phyloP scores from a whole-genome alignment of 2,797 vertebrate genomes.

The Lateolabrax maculatus region DNA sequence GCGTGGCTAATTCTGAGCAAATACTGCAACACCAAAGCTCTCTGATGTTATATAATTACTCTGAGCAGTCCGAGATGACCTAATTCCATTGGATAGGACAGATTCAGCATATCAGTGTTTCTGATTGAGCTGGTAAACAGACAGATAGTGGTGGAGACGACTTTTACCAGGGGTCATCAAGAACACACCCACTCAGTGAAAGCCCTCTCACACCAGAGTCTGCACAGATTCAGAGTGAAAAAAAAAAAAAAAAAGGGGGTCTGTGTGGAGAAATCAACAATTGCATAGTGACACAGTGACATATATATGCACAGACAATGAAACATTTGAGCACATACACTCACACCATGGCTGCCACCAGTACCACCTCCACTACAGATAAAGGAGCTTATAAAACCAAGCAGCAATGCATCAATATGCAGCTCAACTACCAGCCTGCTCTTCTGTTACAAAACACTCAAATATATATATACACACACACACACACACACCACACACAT shows the following conservation, averaged over 20 bases:
- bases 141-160: constrained; percentile 46
- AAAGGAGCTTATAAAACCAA: constrained; percentile 68
- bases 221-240: constrained; percentile 9
- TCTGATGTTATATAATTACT: constrained; percentile 78
- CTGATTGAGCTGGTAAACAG: constrained; percentile 55
- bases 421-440: constrained; percentile 62
- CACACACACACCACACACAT: too few relatives aligned
- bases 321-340: constrained; percentile 45
- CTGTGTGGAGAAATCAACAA: constrained; percentile 56
- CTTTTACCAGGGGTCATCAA: constrained; percentile 69
- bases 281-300: constrained; percentile 78
- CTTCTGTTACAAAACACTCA: constrained; percentile 55
- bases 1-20: constrained; percentile 67
- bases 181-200: constrained; percentile 66
- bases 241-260: constrained; percentile 6
- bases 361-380: constrained; percentile 52
- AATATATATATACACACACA: constrained; percentile 26
- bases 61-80: constrained; percentile 73
- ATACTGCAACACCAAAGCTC: constrained; percentile 66
- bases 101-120: constrained; percentile 57
- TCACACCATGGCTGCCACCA: constrained; percentile 56
- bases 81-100: constrained; percentile 68
- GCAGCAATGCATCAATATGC: constrained; percentile 74
- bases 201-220: constrained; percentile 31
- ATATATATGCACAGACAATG: constrained; percentile 68